Evolutionary conservation across 1,140 invertebrate genomes (phyloP), one percentile per base, ranked within the genome.

Genomic region (Liolophura sinensis): DNA sequence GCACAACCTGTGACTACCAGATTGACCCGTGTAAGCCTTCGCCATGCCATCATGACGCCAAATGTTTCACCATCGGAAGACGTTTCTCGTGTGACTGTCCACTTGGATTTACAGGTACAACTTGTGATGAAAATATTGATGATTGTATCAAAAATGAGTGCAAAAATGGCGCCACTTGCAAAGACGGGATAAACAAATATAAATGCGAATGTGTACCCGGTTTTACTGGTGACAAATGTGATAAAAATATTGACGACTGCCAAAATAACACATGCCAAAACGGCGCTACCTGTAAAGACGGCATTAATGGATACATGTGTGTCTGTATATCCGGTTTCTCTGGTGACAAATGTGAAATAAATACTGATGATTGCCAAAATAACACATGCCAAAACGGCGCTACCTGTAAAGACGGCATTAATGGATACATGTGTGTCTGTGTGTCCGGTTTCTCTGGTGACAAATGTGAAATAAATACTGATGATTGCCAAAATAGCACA

Each of bases 241-340:
- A 78, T 16, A 59, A 49, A 1, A 50, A 60, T 57, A 48, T 70
- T 15, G 48, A 50, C 18, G 59, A 65, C 14, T 77, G 75, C 57
- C 25, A 68, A 46, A 52, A 52, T 6, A 58, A 64, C n/a, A 56
- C 68, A 0, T 78, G 77, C 65, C 16, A 50, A 58, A 94, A 96
- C 84, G 93, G 94, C 14, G 94, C 91, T 24, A 93, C 91, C 52
- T 97, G 95, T 85, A 87, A 93, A 27, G 93, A 96, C 78, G 86
- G 89, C 73, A 86, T 72, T 14, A 12, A 22, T 1, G 59, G 65
- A 22, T 73, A 70, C 62, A 74, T 75, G 12, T 31, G 49, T 7
- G 58, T 59, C 9, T 78, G 77, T 62, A 22, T 54, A 18, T 64
- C 68, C 16, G 46, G 67, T 18, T 70, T 69, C 15, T 62, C 60